Evolutionary conservation across 2,797 vertebrate genomes (phyloP).

Genomic region (Hirundo rustica): DNA sequence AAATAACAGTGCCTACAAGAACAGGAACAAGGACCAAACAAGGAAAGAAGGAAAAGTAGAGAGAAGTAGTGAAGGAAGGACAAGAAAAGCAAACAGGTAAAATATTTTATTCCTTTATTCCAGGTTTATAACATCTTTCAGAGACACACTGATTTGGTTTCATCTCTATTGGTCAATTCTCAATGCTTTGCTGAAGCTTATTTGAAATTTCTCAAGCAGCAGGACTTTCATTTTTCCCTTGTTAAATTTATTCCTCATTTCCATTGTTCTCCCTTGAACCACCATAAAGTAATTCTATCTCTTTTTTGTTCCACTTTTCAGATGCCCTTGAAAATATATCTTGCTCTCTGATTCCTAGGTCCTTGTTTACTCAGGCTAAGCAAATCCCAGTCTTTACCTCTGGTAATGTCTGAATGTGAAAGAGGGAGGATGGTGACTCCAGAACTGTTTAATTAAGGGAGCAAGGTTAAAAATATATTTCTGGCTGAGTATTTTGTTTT

Average conservation of each 20-base stretch:
- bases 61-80: not conserved
- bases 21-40: not conserved
- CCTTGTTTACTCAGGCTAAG: not conserved
- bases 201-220: not conserved
- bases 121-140: not conserved
- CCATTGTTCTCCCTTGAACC: not conserved
- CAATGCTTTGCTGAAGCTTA: not conserved
- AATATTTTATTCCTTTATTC: not conserved
- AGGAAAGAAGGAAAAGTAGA: not conserved
- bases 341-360: not conserved
- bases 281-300: not conserved
- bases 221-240: not conserved
- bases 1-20: rapidly evolving
- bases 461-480: slow-evolving; percentile 63
- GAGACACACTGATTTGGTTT: not conserved
- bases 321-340: not conserved
- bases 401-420: not conserved
- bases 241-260: not conserved
- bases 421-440: not conserved
- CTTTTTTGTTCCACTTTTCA: not conserved
- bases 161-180: not conserved
- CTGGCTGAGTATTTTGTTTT: slow-evolving; percentile 45
- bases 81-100: not conserved
- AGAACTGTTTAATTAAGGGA: slow-evolving; percentile 6
- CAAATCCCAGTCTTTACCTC: not conserved